phyloP scores from a whole-genome alignment of 2,797 vertebrate species.

The Eupleurogrammus muticus region DNA sequence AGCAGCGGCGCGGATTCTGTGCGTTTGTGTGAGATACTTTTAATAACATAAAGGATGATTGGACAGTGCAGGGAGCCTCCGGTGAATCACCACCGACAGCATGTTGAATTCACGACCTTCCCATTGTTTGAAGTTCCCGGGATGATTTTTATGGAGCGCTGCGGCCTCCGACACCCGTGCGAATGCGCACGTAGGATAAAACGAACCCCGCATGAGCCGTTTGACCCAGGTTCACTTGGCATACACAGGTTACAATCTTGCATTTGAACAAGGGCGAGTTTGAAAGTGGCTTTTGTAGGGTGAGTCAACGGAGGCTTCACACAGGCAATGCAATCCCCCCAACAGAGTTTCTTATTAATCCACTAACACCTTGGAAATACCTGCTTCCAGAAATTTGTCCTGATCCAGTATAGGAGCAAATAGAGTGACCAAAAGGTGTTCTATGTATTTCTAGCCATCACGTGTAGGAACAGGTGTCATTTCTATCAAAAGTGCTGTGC shows the following conservation, averaged over 20 bases:
- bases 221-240: constrained; percentile 3
- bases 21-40: background rate
- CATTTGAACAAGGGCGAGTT: background rate
- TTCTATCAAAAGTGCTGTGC: background rate
- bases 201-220: background rate
- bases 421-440: background rate
- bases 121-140: background rate
- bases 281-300: background rate
- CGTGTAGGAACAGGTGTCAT: background rate
- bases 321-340: background rate
- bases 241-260: background rate
- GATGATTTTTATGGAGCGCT: background rate
- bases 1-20: background rate
- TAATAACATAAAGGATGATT: background rate
- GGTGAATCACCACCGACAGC: constrained; percentile 2
- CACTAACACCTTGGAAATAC: background rate
- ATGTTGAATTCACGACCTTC: constrained; percentile 7
- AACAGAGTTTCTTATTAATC: background rate
- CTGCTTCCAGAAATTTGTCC: background rate
- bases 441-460: background rate
- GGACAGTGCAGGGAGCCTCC: background rate
- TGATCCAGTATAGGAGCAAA: background rate
- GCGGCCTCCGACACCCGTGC: constrained; percentile 9
- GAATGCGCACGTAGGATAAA: background rate
- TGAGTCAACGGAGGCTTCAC: background rate